Base-by-base conservation (phyloP, 1,140 invertebrate genomes). In the Contarinia nasturtii region DNA sequence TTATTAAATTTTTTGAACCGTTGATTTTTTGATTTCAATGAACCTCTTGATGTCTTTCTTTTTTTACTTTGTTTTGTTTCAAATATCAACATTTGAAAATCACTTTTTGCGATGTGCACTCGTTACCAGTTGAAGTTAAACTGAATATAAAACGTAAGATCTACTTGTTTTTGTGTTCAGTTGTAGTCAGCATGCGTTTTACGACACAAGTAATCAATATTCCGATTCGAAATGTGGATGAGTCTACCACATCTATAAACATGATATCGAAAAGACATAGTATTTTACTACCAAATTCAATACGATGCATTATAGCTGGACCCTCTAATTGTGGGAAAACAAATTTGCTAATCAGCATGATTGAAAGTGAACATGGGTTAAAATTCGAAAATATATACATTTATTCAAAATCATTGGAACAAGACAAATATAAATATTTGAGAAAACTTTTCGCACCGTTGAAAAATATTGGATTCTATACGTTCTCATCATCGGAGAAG, bases 321-420 rank as follows among this genome's bases (percentile, higher is more conserved):
- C 57, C 59, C 34, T 59, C 55, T 8, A 58, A 58, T 51, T 61
- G 55, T 46, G 58, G 55, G 8, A 63, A 58, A 53, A 63, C 55
- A n/a, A 60, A 60, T 51, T 52, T 55, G n/a, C 47, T 63, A 38
- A 44, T 65, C 15, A 49, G 53, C 44, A 50, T 65, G 33, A 53
- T 63, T 14, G 45, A 54, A 34, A 48, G 57, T 51, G 50, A 54
- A 15, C 62, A 65, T 48, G 61, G 58, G 19, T 44, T 63, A 14
- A 53, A 46, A 52, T 65, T 59, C 47, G 45, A 50, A 57, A 64
- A 58, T 54, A 50, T 60, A n/a, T 57, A 59, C 50, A 18, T 59
- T 19, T 58, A 55, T 48, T 54, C 55, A 33, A 59, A 60, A 48
- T 53, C 55, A 14, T 48, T 55, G 40, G 44, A 54, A 37, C 56